Evolutionary conservation across 2,113 vertebrate species (phyloP), one percentile per base, ranked within the genome.

Genomic region (Gasterosteus aculeatus): DNA sequence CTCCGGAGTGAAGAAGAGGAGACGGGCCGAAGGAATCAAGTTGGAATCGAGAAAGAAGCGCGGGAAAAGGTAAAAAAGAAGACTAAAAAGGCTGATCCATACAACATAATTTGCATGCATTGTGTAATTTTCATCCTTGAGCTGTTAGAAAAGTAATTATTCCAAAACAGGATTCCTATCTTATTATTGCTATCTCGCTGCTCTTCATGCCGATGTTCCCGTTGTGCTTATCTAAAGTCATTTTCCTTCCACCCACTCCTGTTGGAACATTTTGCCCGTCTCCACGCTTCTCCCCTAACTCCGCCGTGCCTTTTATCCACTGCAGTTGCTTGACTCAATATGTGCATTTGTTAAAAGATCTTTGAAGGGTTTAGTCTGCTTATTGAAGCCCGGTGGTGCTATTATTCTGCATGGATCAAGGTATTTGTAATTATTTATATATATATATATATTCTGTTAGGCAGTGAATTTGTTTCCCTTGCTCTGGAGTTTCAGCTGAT

Each of bases 11-110:
- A 80, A 68, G 81, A 80, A 80, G 90, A 88, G 69, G 81, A 67
- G 75, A 72, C 79, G 67, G 78, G 67, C 74, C 87, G 75, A 81
- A 90, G 72, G 75, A 90, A 80, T 87, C 84, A 85, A 91, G 81
- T 82, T 87, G 87, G 83, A 87, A 74, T 85, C 72, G 11, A 71
- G 61, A 81, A 74, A 66, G 75, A 84, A 87, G 78, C 75, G 31
- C 70, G 49, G 86, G 84, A 92, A 89, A 91, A 84, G 88, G 88
- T 89, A 89, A 91, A 89, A 83, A 54, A 85, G 75, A 80, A 83
- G 65, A 16, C 35, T 38, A 73, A 10, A 22, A n/a, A 18, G 19
- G 54, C 58, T 72, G 57, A 85, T 39, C 77, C 57, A 35, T 81
- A 10, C 72, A 63, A 67, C 68, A 56, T 61, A 66, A 51, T 63